phyloP scores from a whole-genome alignment of 2,888 invertebrate species.

The Scaptomyza tumidula region DNA sequence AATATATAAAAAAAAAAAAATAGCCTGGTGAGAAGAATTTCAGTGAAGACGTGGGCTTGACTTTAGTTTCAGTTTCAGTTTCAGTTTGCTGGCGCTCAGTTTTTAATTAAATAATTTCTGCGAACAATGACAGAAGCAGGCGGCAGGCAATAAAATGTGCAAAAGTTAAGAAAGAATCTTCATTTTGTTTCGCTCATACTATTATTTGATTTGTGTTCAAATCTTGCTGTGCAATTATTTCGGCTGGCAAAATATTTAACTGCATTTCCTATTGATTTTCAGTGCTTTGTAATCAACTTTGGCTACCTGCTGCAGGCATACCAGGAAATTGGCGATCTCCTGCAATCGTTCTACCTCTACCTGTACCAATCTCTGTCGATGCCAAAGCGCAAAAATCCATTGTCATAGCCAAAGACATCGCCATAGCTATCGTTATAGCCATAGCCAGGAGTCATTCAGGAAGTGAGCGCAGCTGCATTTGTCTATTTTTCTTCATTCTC shows the following conservation, averaged over 20 bases:
- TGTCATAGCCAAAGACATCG: constrained; percentile 27
- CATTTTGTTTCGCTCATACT: constrained; percentile 15
- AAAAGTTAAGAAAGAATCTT: constrained; percentile 10
- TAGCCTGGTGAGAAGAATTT: constrained; percentile 2
- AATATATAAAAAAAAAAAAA: too few species aligned
- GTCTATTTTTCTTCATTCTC: constrained; percentile 56
- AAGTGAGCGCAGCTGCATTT: constrained; percentile 62
- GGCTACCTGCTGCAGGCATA: constrained; percentile 65
- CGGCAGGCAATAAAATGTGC: constrained; percentile 42
- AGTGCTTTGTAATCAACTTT: constrained; percentile 74
- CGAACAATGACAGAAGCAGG: constrained; percentile 43
- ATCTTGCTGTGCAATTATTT: constrained; percentile 65
- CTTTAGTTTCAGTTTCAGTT: constrained; percentile 34
- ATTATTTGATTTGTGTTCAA: constrained; percentile 56
- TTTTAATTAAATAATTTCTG: constrained; percentile 76
- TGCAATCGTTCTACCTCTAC: constrained; percentile 65
- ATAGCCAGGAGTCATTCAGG: constrained; percentile 58
- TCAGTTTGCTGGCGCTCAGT: constrained; percentile 32
- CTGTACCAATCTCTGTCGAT: constrained; percentile 10
- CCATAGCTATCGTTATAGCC: constrained; percentile 17
- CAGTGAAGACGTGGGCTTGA: constrained; percentile 18
- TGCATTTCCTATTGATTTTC: constrained; percentile 79
- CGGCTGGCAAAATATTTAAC: constrained; percentile 77
- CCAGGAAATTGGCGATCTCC: constrained; percentile 78
- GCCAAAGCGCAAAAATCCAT: constrained; percentile 26